phyloP scores from a whole-genome alignment of 2,113 vertebrate species.

The Cyanoliseus patagonus region DNA sequence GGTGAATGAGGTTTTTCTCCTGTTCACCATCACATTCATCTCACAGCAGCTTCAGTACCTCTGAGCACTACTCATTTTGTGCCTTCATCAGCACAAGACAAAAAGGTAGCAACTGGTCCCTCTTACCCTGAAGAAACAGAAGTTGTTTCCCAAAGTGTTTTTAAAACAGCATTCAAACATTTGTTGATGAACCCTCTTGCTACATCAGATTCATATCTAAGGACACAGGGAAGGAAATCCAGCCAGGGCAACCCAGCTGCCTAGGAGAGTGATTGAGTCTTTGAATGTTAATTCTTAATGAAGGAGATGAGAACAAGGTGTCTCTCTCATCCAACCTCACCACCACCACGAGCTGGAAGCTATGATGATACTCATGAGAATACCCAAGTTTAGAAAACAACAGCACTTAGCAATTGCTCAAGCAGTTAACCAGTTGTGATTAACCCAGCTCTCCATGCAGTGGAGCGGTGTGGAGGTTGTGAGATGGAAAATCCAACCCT shows the following conservation, averaged over 20 bases:
- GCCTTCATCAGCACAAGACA: neutral
- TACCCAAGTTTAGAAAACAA: neutral
- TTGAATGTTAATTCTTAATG: neutral
- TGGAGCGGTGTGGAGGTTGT: neutral
- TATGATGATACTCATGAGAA: neutral
- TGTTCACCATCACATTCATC: neutral
- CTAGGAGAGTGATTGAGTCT: neutral
- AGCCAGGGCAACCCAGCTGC: neutral
- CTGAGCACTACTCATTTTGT: neutral
- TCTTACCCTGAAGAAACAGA: neutral
- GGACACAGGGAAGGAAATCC: neutral
- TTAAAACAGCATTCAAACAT: neutral
- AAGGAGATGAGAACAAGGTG: neutral
- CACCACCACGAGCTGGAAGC: neutral
- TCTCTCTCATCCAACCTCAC: neutral
- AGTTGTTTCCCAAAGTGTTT: constrained; percentile 43
- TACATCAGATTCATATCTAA: neutral
- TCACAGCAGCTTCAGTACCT: neutral
- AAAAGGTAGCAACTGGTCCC: neutral
- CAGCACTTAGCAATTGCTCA: neutral
- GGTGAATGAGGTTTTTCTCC: neutral
- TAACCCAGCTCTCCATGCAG: neutral
- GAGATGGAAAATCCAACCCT: neutral
- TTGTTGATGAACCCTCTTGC: neutral
- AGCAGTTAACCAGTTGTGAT: neutral